Evolutionary conservation across 2,888 invertebrate genomes (phyloP), one percentile per base, ranked within the genome.

Genomic region (Pandemis heparana): DNA sequence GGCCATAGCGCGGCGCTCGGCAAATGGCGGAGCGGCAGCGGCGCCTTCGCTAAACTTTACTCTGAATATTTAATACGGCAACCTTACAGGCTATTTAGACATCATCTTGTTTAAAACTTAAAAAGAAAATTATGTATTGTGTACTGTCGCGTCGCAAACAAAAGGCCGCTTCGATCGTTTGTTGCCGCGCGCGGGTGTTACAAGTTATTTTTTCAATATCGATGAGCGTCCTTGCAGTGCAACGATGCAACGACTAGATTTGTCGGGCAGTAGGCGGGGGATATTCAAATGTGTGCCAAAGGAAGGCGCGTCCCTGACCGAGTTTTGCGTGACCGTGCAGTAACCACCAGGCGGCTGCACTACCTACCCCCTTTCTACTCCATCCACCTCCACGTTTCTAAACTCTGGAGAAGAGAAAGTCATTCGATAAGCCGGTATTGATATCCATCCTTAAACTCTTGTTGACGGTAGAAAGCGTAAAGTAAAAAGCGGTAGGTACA

Each of bases 41-140:
- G 80, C 77, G 80, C 79, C 81, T 80, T 75, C 84, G 83, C 83
- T 87, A 84, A 86, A 89, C 85, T 85, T 85, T 79, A 80, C 81
- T 79, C 82, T 90, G 85, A 91, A 91, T 91, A 88, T 89, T 91
- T 89, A 83, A 90, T 82, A 79, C 78, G 74, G 78, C 77, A 82
- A 83, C 81, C 81, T 86, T 83, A 84, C 51, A 62, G 48, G 39
- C 63, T 63, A 64, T 69, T 63, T 63, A 68, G 73, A 56, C 63
- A 46, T 51, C 14, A 68, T 63, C 16, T 16, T 46, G 46, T 32
- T 63, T 46, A 23, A 46, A 41, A 63, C 46, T 38, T 62, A 18
- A 62, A 64, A 48, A 51, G 18, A 39, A 23, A 60, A 59, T 48
- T 0, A n/a, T n/a, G n/a, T n/a, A 14, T 14, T 63, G 12, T 64